These are phyloP conservation scores for Orius insidiosus DNA, from an alignment of 1,140 invertebrate species.

Conservation along the genomic window DNA sequence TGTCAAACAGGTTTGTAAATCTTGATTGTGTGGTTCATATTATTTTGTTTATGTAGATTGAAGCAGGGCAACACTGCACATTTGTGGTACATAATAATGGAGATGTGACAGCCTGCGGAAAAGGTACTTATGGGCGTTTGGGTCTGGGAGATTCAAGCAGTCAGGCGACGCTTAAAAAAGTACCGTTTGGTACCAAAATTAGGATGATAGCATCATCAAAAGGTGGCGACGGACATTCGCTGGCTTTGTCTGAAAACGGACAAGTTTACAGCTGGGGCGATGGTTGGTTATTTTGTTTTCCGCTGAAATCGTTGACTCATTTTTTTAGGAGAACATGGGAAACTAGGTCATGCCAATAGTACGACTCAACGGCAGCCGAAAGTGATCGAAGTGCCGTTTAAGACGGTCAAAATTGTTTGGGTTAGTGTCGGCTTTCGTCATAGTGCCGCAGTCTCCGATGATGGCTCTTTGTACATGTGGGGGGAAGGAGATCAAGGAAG, in stretches of 20 bases:
- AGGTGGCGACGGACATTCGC: conserved; percentile 41
- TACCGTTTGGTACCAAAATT: conserved; percentile 30
- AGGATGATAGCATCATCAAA: conserved; percentile 36
- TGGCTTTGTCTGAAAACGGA: conserved; percentile 38
- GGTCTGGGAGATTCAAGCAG: conserved; percentile 39
- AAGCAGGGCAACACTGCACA: conserved; percentile 49
- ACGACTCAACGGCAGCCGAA: conserved; percentile 38
- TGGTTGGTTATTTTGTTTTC: conserved; percentile 25
- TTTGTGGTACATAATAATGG: conserved; percentile 42
- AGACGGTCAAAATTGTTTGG: conserved; percentile 30
- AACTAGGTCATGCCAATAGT: conserved; percentile 34
- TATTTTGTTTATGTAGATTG: conserved; percentile 30
- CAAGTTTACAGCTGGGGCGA: conserved; percentile 46
- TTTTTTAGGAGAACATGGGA: conserved; percentile 31
- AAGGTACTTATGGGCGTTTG: conserved; percentile 37
- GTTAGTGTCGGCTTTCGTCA: conserved; percentile 46
- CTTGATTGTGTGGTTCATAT: background rate
- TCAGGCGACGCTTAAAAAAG: conserved; percentile 31
- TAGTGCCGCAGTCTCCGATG: conserved; percentile 36
- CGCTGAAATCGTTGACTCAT: background rate
- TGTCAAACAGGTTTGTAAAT: conserved; percentile 37
- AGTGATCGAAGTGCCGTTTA: conserved; percentile 29
- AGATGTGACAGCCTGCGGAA: conserved; percentile 38
- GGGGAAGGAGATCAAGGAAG: conserved; percentile 46
- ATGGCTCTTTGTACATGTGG: conserved; percentile 38